Evolutionary conservation across 2,888 invertebrate species (phyloP).

Genomic region (Pristionchus fissidentatus): DNA sequence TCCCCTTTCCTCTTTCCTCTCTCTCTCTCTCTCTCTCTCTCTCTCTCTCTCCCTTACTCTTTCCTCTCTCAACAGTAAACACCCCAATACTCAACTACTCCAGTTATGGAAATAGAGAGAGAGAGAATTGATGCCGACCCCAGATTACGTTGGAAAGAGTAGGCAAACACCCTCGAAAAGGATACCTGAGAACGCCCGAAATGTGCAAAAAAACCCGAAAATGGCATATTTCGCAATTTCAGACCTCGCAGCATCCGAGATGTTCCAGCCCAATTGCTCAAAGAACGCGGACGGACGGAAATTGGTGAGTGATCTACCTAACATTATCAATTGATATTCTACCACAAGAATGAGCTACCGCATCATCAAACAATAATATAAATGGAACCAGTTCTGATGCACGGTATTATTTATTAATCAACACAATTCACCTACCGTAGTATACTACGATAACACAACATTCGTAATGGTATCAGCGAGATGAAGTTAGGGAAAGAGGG

Average conservation of each 20-base stretch:
- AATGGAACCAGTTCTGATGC: too few relatives aligned
- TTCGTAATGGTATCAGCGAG: too few relatives aligned
- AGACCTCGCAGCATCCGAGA: not conserved
- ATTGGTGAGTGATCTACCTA: not conserved
- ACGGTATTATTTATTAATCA: too few relatives aligned
- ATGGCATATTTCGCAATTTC: not conserved
- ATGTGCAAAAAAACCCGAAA: not conserved
- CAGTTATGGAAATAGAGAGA: conserved; percentile 23
- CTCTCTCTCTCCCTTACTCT: not conserved
- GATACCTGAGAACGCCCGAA: not conserved
- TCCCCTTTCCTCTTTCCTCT: not conserved
- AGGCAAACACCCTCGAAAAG: not conserved
- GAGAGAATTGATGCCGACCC: too few relatives aligned
- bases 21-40: not conserved
- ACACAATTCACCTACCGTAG: too few relatives aligned
- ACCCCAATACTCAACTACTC: conserved; percentile 6
- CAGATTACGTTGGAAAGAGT: not conserved
- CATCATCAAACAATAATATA: too few relatives aligned
- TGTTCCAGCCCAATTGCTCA: conserved; percentile 55
- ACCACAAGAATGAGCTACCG: not conserved
- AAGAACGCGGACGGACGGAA: conserved; percentile 53
- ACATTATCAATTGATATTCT: not conserved
- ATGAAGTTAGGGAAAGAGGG: not conserved
- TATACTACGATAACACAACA: not conserved
- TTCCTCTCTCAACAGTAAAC: not conserved